These are phyloP conservation scores for Napeogenes inachia DNA, from an alignment of 2,888 invertebrate species.

Conservation along the genomic window DNA sequence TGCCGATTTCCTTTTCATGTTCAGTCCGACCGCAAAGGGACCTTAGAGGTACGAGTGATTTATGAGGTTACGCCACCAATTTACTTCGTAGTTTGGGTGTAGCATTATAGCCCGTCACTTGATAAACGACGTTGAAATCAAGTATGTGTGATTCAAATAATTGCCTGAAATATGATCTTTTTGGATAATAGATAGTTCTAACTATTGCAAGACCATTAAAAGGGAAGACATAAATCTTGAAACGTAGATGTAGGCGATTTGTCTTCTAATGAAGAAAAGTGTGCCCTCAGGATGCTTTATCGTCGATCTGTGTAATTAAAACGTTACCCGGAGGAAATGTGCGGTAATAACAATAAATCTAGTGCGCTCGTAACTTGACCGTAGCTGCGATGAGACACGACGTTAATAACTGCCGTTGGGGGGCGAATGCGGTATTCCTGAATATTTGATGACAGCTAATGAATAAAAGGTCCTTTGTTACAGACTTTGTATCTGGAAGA, in stretches of 20 bases:
- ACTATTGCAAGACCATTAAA: constrained; percentile 53
- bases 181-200: constrained; percentile 12
- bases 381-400: constrained; percentile 45
- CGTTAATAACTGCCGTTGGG: constrained; percentile 50
- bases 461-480: constrained; percentile 45
- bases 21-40: constrained; percentile 46
- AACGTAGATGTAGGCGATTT: constrained; percentile 56
- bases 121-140: constrained; percentile 25
- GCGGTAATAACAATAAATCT: constrained; percentile 76
- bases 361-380: constrained; percentile 48
- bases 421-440: constrained; percentile 45
- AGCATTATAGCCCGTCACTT: constrained; percentile 48
- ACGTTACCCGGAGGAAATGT: constrained; percentile 76
- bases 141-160: constrained; percentile 19
- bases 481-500: constrained; percentile 20
- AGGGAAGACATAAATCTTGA: constrained; percentile 57
- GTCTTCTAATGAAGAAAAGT: constrained; percentile 78
- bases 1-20: constrained; percentile 59
- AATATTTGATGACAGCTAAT: constrained; percentile 55
- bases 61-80: constrained; percentile 48
- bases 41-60: constrained; percentile 55
- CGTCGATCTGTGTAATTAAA: constrained; percentile 77
- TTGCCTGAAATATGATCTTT: constrained; percentile 21
- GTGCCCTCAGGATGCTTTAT: constrained; percentile 74
- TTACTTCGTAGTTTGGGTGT: constrained; percentile 35